Percentiles rank a stretch among this genome's conserved stretches.
These are phyloP conservation scores for Drosophila mettleri DNA, from an alignment of 2,888 invertebrate genomes.

Conservation along the genomic window DNA sequence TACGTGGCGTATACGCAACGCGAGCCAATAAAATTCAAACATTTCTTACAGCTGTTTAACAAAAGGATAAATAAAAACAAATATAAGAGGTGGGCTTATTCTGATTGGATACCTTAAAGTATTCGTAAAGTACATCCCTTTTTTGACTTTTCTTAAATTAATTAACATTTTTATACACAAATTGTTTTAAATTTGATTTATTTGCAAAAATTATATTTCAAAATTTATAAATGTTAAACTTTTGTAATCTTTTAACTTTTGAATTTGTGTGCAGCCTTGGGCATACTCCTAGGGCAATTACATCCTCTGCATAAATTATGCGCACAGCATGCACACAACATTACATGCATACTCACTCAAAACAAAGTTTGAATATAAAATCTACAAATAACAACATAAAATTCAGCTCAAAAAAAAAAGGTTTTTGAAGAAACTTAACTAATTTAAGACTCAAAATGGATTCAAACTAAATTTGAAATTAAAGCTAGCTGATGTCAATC, in stretches of 20 bases:
- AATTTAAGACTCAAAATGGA: slow-evolving; percentile 53
- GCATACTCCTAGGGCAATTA: slow-evolving; percentile 19
- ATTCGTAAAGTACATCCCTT: too few species aligned
- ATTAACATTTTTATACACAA: too few species aligned
- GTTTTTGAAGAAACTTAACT: slow-evolving; percentile 49
- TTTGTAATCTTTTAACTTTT: not conserved
- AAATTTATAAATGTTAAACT: not conserved
- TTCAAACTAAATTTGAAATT: slow-evolving; percentile 50
- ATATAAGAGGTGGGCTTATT: not conserved
- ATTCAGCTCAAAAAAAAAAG: slow-evolving; percentile 10
- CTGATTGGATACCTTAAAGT: not conserved
- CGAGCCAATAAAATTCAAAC: slow-evolving; percentile 17
- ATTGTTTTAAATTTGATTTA: not conserved
- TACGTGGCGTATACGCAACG: slow-evolving; percentile 57
- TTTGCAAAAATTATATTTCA: not conserved
- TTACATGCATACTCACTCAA: slow-evolving; percentile 4
- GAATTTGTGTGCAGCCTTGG: not conserved
- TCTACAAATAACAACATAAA: slow-evolving; percentile 23
- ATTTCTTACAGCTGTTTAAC: slow-evolving; percentile 13
- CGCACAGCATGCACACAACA: not conserved
- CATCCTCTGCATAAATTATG: slow-evolving; percentile 31
- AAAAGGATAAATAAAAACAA: slow-evolving; percentile 5
- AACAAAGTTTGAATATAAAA: slow-evolving; percentile 33
- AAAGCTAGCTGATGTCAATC: slow-evolving; percentile 34
- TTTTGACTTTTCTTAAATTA: too few species aligned